Conservation (phyloP, 1,140 invertebrate genomes). For the Lucilia cuprina region DNA sequence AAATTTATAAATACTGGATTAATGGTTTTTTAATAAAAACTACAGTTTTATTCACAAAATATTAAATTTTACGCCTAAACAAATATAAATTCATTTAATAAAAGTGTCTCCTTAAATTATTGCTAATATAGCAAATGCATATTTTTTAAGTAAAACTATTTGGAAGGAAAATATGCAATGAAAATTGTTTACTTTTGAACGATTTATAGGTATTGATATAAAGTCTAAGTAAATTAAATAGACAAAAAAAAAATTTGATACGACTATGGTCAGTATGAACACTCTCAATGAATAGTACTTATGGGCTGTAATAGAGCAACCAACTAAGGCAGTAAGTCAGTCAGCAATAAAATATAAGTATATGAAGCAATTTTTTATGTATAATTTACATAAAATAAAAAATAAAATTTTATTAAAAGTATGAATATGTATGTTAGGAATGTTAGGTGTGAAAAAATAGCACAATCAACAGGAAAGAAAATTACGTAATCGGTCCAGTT, state of each 20-base stretch:
- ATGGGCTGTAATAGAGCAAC: too few species aligned
- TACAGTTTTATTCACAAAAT: neutral
- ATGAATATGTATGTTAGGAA: too few species aligned
- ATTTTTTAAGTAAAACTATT: neutral
- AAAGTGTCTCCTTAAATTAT: conserved; percentile 35
- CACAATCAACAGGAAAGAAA: too few species aligned
- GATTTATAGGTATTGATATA: conserved; percentile 27
- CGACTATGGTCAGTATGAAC: neutral
- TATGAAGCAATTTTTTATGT: neutral
- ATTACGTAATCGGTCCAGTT: too few species aligned
- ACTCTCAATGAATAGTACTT: neutral
- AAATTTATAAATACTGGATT: neutral
- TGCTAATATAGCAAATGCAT: neutral
- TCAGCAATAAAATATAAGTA: conserved; percentile 3
- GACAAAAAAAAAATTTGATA: neutral
- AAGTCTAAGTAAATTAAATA: conserved; percentile 21
- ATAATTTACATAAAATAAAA: neutral
- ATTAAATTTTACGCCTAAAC: neutral
- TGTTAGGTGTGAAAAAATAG: too few species aligned
- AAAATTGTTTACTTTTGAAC: neutral
- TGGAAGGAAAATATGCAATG: neutral
- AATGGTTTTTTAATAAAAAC: neutral
- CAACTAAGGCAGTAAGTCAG: neutral
- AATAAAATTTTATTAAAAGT: neutral
- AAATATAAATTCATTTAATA: conserved; percentile 17